A percentile compares a stretch with the other conserved stretches of the same genome.
phyloP scores from a whole-genome alignment of 2,888 invertebrate genomes.

The Diarsia rubi region DNA sequence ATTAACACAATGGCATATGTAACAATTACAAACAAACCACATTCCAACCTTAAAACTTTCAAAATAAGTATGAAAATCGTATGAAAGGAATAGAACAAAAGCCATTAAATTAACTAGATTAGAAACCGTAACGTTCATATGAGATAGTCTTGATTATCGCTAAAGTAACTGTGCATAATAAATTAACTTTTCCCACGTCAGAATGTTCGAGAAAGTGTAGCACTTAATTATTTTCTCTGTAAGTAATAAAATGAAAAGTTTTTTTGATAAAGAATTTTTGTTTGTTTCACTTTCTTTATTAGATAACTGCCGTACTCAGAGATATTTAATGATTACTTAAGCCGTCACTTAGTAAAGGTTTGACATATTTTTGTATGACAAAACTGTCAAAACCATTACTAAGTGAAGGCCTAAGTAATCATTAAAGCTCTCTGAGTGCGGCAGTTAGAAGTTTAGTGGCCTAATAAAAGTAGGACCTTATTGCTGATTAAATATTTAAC shows the following conservation, averaged over 20 bases:
- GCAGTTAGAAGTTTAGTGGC: neutral
- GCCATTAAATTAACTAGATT: constrained; percentile 72
- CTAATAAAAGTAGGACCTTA: neutral
- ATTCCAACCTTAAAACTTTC: neutral
- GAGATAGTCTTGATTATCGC: constrained; percentile 59
- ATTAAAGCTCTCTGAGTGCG: no score
- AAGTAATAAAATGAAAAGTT: constrained; percentile 39
- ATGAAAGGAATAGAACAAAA: constrained; percentile 60
- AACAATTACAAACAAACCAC: neutral
- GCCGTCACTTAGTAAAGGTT: no score
- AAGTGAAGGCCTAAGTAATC: no score
- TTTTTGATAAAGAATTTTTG: constrained; percentile 2
- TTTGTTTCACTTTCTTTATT: constrained; percentile 29
- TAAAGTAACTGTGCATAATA: constrained; percentile 61
- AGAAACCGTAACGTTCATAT: constrained; percentile 76
- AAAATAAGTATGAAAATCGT: constrained; percentile 40
- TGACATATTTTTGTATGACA: no score
- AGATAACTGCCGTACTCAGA: no score
- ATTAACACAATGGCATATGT: constrained; percentile 30
- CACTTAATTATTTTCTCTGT: constrained; percentile 48
- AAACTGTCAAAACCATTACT: no score
- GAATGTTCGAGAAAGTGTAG: constrained; percentile 70
- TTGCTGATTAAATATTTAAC: neutral
- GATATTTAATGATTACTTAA: no score
- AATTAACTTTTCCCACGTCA: constrained; percentile 66